Conservation (phyloP, 2,797 vertebrate species). For the Gymnodraco acuticeps region DNA sequence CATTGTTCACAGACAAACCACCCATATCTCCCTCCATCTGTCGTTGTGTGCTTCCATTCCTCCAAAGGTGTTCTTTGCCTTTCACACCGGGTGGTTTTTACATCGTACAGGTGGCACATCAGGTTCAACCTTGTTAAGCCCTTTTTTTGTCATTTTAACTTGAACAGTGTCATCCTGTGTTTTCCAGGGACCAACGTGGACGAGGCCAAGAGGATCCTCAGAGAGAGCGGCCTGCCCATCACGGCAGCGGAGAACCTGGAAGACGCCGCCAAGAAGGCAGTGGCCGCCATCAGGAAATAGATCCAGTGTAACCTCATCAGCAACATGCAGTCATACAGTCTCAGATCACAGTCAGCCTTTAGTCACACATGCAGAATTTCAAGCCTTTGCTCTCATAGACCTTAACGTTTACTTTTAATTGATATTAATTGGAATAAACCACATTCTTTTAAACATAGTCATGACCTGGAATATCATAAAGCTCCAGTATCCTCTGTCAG, state of each 20-base stretch:
- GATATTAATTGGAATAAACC: conserved; percentile 18
- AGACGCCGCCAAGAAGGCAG: conserved; percentile 96
- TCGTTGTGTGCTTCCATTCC: conserved; percentile 50
- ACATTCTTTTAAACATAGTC: not conserved
- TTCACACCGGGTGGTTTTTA: conserved; percentile 61
- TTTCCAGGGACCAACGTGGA: conserved; percentile 93
- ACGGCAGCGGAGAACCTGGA: conserved; percentile 91
- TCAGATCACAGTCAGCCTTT: conserved; percentile 36
- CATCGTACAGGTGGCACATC: conserved; percentile 49
- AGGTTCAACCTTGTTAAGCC: conserved; percentile 47
- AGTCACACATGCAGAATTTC: conserved; percentile 23
- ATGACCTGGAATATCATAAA: not conserved
- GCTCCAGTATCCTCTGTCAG: conserved; percentile 1
- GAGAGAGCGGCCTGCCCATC: conserved; percentile 94
- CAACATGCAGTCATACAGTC: not conserved
- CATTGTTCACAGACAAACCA: conserved; percentile 56
- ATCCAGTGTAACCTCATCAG: not conserved
- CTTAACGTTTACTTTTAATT: not conserved
- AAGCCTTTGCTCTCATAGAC: conserved; percentile 11
- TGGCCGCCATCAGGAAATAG: conserved; percentile 92
- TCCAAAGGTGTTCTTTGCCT: conserved; percentile 46
- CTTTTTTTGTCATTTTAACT: conserved; percentile 9
- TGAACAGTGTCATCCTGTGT: conserved; percentile 14
- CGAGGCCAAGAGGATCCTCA: conserved; percentile 93
- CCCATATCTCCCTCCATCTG: conserved; percentile 71